These are phyloP conservation scores for Eupithecia inturbata DNA, from an alignment of 2,888 invertebrate species.

Conservation along the genomic window DNA sequence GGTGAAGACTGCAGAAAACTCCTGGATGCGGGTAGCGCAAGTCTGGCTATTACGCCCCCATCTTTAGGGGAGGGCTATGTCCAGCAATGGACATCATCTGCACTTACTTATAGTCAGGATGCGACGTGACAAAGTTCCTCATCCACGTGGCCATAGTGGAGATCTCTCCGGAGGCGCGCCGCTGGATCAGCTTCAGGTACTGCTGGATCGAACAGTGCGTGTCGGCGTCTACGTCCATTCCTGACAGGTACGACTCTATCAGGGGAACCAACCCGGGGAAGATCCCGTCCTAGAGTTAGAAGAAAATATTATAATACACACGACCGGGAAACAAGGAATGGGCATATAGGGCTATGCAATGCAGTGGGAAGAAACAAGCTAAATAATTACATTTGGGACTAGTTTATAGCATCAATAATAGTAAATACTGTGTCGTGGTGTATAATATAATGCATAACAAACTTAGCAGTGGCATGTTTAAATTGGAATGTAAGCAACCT, in stretches of 20 bases:
- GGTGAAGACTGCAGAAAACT: no score
- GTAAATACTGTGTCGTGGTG: no score
- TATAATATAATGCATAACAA: not conserved
- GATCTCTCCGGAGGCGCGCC: constrained; percentile 94
- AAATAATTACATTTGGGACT: no score
- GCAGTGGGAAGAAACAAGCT: no score
- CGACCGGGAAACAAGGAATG: not conserved
- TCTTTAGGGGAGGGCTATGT: no score
- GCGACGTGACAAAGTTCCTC: constrained; percentile 93
- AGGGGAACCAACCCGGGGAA: constrained; percentile 98
- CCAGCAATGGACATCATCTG: not conserved
- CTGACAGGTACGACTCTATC: constrained; percentile 96
- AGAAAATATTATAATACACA: not conserved
- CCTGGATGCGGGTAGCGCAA: no score
- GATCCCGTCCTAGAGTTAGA: constrained; percentile 86
- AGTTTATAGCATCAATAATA: no score
- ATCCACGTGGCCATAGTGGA: constrained; percentile 98
- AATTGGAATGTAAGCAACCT: no score
- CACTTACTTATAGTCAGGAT: constrained; percentile 94
- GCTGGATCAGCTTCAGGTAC: constrained; percentile 96
- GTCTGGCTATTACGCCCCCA: no score
- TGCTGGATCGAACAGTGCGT: constrained; percentile 98
- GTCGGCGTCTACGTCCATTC: constrained; percentile 99
- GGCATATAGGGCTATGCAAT: not conserved
- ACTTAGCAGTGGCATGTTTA: not conserved